phyloP scores from a whole-genome alignment of 2,888 invertebrate genomes.

The Drosophila aldrichi region DNA sequence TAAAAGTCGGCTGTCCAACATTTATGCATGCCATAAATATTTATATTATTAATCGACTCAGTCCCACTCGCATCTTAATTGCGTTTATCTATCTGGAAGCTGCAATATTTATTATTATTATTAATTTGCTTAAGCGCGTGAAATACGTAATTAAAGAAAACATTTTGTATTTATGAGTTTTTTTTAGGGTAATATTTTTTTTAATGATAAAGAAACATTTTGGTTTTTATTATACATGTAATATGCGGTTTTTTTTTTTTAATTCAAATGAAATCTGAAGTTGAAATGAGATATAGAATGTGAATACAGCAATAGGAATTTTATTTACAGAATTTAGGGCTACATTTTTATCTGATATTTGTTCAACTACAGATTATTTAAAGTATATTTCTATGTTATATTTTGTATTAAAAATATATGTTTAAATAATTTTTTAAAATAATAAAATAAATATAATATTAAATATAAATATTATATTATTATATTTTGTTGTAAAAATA shows the following conservation, averaged over 20 bases:
- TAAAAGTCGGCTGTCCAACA: neutral
- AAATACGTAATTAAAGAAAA: conserved; percentile 1
- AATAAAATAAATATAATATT: no score
- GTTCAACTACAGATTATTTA: no score
- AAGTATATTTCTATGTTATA: no score
- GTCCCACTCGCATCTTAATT: conserved; percentile 2
- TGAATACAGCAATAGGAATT: no score
- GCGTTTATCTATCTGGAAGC: conserved; percentile 1
- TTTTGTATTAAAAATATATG: no score
- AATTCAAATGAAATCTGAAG: neutral
- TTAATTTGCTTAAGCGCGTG: neutral
- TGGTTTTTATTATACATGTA: neutral
- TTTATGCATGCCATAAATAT: conserved; percentile 7
- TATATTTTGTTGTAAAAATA: no score
- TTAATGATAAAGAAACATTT: neutral
- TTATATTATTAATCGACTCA: conserved; percentile 12
- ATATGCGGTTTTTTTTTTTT: neutral
- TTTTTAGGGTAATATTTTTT: no score
- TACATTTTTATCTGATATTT: no score
- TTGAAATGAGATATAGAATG: neutral
- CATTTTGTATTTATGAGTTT: neutral
- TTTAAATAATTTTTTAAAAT: no score
- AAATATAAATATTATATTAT: no score
- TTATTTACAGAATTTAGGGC: no score
- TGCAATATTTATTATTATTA: conserved; percentile 4